Evolutionary conservation across 2,888 invertebrate species (phyloP).

Genomic region (Stenolophus ochropezus): DNA sequence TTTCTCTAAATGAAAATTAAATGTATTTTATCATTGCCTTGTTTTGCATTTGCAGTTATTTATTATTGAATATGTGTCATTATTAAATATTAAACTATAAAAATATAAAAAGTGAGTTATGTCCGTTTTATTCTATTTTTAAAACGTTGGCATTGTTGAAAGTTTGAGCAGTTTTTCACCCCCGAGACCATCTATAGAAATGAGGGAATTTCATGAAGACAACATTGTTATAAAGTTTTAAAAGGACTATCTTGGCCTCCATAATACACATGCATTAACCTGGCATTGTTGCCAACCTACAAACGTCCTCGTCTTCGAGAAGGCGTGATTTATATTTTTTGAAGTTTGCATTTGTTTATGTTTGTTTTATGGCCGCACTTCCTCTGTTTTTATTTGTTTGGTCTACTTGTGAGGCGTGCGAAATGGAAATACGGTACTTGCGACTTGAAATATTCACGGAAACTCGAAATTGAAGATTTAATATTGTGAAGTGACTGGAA

Average conservation of each 20-base stretch:
- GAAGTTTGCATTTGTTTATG: constrained; percentile 53
- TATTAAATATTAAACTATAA: not conserved
- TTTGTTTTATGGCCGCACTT: constrained; percentile 42
- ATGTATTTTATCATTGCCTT: too few species aligned
- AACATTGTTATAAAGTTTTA: constrained; percentile 48
- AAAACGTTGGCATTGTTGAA: not conserved
- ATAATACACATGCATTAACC: constrained; percentile 33
- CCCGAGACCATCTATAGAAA: not conserved
- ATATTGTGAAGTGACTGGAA: constrained; percentile 29
- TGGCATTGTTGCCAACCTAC: not conserved
- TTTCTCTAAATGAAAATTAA: too few species aligned
- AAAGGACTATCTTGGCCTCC: constrained; percentile 11
- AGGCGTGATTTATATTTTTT: constrained; percentile 51
- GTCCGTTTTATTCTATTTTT: not conserved
- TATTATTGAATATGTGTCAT: not conserved
- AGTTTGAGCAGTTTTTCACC: not conserved
- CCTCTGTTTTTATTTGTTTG: constrained; percentile 41
- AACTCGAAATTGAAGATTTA: constrained; percentile 42
- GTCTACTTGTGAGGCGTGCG: constrained; percentile 28
- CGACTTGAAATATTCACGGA: constrained; percentile 9
- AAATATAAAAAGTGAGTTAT: not conserved
- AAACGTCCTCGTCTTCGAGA: constrained; percentile 14
- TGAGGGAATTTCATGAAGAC: constrained; percentile 3
- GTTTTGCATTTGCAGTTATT: too few species aligned
- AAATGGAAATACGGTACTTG: constrained; percentile 31